Percentiles rank a stretch among this genome's conserved stretches.
These are phyloP conservation scores for Sinonovacula constricta DNA, from an alignment of 1,140 invertebrate species.

Conservation along the genomic window DNA sequence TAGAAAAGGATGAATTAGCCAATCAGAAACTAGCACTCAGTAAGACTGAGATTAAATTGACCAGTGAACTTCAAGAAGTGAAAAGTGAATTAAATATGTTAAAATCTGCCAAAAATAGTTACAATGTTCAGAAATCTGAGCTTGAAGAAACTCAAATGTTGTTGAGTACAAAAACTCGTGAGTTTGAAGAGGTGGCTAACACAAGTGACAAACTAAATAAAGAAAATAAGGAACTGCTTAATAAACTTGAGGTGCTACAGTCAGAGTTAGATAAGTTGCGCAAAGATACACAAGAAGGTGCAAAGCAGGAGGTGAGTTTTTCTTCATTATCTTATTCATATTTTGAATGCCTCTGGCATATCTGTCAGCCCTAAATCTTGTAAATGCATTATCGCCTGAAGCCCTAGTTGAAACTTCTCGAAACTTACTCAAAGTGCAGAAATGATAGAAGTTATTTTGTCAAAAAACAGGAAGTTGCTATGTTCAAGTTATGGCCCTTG, in stretches of 20 bases:
- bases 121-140: constrained; percentile 54
- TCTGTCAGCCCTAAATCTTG: too few relatives aligned
- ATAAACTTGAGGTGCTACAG: constrained; percentile 59
- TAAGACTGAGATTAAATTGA: constrained; percentile 64
- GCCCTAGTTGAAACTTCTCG: too few relatives aligned
- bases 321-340: too few relatives aligned
- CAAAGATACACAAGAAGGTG: constrained; percentile 58
- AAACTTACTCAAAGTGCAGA: too few relatives aligned
- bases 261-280: constrained; percentile 52
- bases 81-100: constrained; percentile 56
- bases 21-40: constrained; percentile 64
- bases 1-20: constrained; percentile 65
- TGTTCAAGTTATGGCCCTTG: too few relatives aligned
- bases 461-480: too few relatives aligned
- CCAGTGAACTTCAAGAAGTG: constrained; percentile 61
- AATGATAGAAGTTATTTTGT: too few relatives aligned
- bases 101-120: constrained; percentile 50
- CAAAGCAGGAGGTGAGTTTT: constrained; percentile 67
- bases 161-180: constrained; percentile 53
- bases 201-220: constrained; percentile 62
- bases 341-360: too few relatives aligned
- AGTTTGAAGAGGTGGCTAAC: constrained; percentile 56
- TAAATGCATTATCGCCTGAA: too few relatives aligned
- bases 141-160: constrained; percentile 53
- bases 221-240: constrained; percentile 69